phyloP scores from a whole-genome alignment of 1,140 invertebrate species.

The Drosophila nigrodunni region DNA sequence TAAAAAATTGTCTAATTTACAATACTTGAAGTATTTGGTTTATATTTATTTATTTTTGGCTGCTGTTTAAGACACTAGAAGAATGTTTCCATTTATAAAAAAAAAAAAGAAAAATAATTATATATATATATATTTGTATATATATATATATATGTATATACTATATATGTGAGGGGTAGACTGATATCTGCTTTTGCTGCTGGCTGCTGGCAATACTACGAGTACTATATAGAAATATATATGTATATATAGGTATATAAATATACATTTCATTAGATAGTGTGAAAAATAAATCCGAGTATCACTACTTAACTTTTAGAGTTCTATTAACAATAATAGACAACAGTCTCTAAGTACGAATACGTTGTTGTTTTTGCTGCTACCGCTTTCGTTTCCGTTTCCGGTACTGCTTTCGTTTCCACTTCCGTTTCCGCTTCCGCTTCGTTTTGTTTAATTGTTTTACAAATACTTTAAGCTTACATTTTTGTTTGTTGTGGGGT shows the following conservation, averaged over 20 bases:
- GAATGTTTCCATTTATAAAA: constrained; percentile 39
- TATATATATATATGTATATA: not conserved
- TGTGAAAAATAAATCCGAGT: constrained; percentile 82
- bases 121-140: not conserved
- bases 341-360: constrained; percentile 83
- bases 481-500: not conserved
- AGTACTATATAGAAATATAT: constrained; percentile 52
- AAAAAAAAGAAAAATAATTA: constrained; percentile 10
- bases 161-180: constrained; percentile 16
- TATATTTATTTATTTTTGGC: constrained; percentile 20
- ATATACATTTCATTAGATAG: constrained; percentile 39
- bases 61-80: constrained; percentile 80
- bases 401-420: constrained; percentile 15
- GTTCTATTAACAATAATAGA: constrained; percentile 83
- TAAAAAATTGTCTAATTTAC: constrained; percentile 69
- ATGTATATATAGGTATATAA: constrained; percentile 50
- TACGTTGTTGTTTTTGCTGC: constrained; percentile 72
- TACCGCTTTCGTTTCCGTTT: constrained; percentile 19
- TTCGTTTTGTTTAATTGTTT: constrained; percentile 5
- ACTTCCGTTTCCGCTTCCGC: not conserved
- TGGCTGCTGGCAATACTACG: constrained; percentile 43
- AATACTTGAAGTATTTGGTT: constrained; percentile 68
- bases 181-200: constrained; percentile 25
- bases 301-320: constrained; percentile 82
- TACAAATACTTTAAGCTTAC: too few relatives aligned